A percentile compares a stretch with the other conserved stretches of the same genome.
Evolutionary conservation across 2,888 invertebrate species (phyloP).

Genomic region (Nymphalis urticae): DNA sequence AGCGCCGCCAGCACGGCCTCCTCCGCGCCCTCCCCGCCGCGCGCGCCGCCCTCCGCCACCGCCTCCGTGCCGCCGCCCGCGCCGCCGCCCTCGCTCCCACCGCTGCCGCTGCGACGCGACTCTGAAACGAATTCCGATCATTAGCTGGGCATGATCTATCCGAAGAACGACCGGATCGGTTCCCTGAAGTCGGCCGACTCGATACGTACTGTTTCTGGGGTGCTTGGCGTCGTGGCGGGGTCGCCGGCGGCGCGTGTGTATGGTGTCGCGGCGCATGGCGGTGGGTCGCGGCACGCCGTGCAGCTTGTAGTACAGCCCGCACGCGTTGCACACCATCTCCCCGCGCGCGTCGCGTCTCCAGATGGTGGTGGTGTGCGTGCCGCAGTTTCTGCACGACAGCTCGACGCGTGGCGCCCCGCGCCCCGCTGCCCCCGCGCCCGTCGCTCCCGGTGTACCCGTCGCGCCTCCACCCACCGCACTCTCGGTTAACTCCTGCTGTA

Average conservation of each 20-base stretch:
- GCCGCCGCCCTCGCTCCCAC: constrained; percentile 44
- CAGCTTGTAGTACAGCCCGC: constrained; percentile 98
- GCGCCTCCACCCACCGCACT: constrained; percentile 41
- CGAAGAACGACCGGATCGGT: not conserved
- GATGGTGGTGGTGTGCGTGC: constrained; percentile 97
- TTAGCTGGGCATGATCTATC: not conserved
- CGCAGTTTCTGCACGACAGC: constrained; percentile 96
- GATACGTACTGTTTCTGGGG: constrained; percentile 73
- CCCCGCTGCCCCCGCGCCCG: constrained; percentile 39
- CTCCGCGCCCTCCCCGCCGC: constrained; percentile 73
- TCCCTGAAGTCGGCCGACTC: not conserved
- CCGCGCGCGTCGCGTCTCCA: constrained; percentile 98
- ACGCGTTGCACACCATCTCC: constrained; percentile 99
- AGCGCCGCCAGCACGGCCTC: constrained; percentile 87
- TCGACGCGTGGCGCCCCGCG: constrained; percentile 84
- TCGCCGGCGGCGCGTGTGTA: constrained; percentile 95
- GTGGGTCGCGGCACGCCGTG: constrained; percentile 96
- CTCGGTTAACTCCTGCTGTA: constrained; percentile 26
- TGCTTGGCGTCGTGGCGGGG: constrained; percentile 86
- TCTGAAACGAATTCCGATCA: constrained; percentile 47
- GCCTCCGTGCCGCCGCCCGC: constrained; percentile 38
- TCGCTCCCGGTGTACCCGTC: constrained; percentile 37
- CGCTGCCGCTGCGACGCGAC: constrained; percentile 57
- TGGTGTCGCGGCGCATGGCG: constrained; percentile 97
- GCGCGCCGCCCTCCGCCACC: constrained; percentile 37